These are phyloP conservation scores for Onychostruthus taczanowskii DNA, from an alignment of 2,113 vertebrate species.

Conservation along the genomic window DNA sequence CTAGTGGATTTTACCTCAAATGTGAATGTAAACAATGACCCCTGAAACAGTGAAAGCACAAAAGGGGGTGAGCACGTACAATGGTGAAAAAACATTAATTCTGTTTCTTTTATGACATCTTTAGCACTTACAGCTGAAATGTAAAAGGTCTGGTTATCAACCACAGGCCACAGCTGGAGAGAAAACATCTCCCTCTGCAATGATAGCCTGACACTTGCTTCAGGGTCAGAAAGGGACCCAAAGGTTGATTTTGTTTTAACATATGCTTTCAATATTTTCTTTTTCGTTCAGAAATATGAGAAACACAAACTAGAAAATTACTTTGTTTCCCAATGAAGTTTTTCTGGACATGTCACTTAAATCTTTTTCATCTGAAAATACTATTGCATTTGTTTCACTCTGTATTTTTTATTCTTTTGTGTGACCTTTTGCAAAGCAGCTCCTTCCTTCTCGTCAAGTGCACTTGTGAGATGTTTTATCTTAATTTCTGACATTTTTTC, in stretches of 20 bases:
- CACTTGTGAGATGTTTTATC: neutral
- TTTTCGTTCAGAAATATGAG: neutral
- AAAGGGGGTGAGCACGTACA: neutral
- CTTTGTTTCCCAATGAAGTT: neutral
- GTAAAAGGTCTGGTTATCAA: constrained; percentile 23
- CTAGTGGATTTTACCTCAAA: constrained; percentile 31
- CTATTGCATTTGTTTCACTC: neutral
- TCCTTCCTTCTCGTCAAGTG: neutral
- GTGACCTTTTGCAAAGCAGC: neutral
- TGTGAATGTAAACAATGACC: constrained; percentile 43
- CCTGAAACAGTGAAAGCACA: neutral
- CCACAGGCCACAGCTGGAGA: neutral
- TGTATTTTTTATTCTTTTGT: neutral
- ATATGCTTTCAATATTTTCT: neutral
- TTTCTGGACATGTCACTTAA: neutral
- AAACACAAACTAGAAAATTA: neutral
- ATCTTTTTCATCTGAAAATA: neutral
- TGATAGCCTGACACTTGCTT: neutral
- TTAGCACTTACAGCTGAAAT: constrained; percentile 5
- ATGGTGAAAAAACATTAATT: constrained; percentile 11
- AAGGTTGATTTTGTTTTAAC: neutral
- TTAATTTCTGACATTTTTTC: neutral
- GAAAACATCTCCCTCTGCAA: neutral
- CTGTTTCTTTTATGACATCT: constrained; percentile 4
- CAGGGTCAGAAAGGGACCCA: neutral